phyloP scores from a whole-genome alignment of 2,113 vertebrate species.

The Irena cyanogastra region DNA sequence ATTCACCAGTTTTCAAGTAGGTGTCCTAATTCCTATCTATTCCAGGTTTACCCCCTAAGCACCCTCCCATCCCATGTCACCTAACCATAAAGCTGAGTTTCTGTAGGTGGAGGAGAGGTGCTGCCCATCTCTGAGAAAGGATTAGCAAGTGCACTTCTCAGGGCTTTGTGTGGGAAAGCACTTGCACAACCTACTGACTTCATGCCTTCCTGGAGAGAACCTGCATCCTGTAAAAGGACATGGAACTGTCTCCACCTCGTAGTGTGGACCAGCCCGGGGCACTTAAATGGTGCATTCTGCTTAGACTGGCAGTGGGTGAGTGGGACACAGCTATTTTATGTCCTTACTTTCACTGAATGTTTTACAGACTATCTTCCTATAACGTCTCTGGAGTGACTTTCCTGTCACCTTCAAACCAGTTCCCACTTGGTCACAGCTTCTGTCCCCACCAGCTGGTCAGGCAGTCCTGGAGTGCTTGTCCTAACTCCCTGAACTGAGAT shows the following conservation, averaged over 20 bases:
- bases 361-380: background rate
- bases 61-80: background rate
- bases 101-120: background rate
- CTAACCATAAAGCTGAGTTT: background rate
- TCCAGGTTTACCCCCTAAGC: background rate
- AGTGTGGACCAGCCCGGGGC: fast-evolving
- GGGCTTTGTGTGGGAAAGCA: background rate
- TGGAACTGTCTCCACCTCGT: background rate
- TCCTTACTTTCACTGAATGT: background rate
- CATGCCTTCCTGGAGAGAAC: background rate
- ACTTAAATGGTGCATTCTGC: background rate
- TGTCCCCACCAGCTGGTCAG: background rate
- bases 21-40: background rate
- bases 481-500: background rate
- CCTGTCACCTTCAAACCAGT: background rate
- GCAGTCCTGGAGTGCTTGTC: background rate
- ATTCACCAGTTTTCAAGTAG: background rate
- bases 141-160: background rate
- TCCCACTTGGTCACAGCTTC: background rate
- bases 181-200: background rate
- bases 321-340: background rate
- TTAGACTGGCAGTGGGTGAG: background rate
- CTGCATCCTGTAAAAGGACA: background rate
- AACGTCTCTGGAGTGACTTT: background rate
- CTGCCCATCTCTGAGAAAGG: background rate